Evolutionary conservation across 2,113 vertebrate species (phyloP).

Genomic region (Paedocypris sp.): DNA sequence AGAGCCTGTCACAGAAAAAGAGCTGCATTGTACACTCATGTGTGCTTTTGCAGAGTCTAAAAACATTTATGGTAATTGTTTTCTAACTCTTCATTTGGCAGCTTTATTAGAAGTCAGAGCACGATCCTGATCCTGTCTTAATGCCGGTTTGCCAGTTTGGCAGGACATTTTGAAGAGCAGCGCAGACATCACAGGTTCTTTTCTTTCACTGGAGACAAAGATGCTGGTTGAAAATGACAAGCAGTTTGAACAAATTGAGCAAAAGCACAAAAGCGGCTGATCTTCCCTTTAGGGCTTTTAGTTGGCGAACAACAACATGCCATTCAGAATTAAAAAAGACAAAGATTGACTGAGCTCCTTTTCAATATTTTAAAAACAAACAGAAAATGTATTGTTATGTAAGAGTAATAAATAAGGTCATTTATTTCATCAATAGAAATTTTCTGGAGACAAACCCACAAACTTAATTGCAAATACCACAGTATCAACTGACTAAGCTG

Average conservation of each 20-base stretch:
- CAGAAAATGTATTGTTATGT: too few relatives aligned
- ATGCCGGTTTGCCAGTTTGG: conserved; percentile 16
- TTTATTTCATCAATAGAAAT: too few relatives aligned
- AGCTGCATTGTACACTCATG: too few relatives aligned
- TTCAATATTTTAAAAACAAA: too few relatives aligned
- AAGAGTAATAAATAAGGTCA: too few relatives aligned
- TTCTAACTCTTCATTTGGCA: background rate
- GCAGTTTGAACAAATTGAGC: background rate
- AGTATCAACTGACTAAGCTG: too few relatives aligned
- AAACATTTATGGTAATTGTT: conserved; percentile 19
- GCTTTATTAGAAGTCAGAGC: conserved; percentile 11
- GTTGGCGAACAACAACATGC: background rate
- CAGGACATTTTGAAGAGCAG: conserved; percentile 22
- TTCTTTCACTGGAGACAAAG: conserved; percentile 7
- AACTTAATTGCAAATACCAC: too few relatives aligned
- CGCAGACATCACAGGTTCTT: conserved; percentile 2
- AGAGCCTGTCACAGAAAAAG: too few relatives aligned
- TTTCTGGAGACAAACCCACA: too few relatives aligned
- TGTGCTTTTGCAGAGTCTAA: conserved; percentile 16
- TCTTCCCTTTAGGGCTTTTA: background rate
- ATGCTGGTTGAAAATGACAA: background rate
- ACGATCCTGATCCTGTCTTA: conserved; percentile 15
- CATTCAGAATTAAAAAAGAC: background rate
- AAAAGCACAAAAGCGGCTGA: background rate
- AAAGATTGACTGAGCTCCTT: too few relatives aligned